A percentile compares a stretch with the other conserved stretches of the same genome.
These are phyloP conservation scores for Chionodraco myersi DNA, from an alignment of 2,113 vertebrate genomes.

Conservation along the genomic window DNA sequence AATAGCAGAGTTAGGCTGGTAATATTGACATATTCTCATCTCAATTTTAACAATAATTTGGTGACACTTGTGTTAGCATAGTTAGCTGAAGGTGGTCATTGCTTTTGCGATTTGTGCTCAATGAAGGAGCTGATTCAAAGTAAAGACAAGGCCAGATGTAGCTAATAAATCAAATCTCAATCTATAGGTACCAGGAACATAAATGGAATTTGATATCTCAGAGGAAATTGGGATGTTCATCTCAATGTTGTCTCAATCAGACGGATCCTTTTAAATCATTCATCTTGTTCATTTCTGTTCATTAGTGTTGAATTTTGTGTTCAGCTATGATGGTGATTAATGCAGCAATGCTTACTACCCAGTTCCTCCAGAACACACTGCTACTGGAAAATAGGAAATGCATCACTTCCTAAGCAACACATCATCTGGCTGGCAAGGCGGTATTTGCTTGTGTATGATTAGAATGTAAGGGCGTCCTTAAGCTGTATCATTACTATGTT, in stretches of 20 bases:
- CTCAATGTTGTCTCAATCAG: background rate
- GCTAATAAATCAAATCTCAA: conserved; percentile 5
- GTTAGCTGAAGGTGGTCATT: background rate
- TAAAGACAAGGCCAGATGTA: background rate
- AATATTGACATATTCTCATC: background rate
- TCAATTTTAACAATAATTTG: background rate
- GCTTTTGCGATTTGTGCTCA: conserved; percentile 2
- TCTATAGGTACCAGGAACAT: background rate
- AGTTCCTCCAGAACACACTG: background rate
- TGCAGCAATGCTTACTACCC: background rate
- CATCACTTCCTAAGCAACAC: background rate
- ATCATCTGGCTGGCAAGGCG: background rate
- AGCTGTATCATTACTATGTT: background rate
- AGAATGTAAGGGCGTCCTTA: background rate
- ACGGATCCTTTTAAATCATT: background rate
- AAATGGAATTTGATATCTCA: conserved; percentile 7
- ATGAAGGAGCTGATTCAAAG: background rate
- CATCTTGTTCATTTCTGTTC: background rate
- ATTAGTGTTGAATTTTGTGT: background rate
- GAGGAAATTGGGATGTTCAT: conserved; percentile 3
- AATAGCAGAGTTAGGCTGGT: background rate
- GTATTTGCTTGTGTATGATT: background rate
- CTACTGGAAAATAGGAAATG: background rate
- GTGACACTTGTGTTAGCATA: too few relatives aligned
- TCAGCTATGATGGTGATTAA: background rate